Evolutionary conservation across 2,797 vertebrate genomes (phyloP).

Genomic region (Ceyx erithaca): DNA sequence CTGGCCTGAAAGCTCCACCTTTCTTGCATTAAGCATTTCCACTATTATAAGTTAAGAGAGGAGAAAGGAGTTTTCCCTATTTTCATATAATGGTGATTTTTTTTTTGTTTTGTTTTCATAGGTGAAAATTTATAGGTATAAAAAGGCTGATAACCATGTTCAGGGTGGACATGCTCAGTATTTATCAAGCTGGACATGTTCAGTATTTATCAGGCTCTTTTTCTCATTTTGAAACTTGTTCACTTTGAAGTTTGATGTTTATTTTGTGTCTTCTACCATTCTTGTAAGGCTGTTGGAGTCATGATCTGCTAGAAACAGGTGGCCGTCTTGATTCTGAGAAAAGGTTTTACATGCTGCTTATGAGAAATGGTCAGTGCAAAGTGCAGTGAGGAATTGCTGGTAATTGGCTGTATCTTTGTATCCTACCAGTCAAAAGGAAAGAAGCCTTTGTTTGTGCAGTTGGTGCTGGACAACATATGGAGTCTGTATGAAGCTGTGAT

Average conservation of each 20-base stretch:
- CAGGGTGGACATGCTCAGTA: background rate
- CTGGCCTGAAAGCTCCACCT: too few species aligned
- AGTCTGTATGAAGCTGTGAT: constrained; percentile 93
- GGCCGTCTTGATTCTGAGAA: background rate
- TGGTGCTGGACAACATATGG: constrained; percentile 97
- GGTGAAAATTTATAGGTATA: too few species aligned
- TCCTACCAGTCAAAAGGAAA: constrained; percentile 90
- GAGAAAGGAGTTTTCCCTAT: too few species aligned
- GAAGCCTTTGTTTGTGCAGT: constrained; percentile 94
- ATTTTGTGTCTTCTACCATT: background rate
- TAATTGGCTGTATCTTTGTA: constrained; percentile 30
- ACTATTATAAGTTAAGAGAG: too few species aligned
- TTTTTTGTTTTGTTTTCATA: too few species aligned
- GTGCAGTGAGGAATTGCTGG: background rate
- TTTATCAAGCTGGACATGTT: background rate
- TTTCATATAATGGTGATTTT: too few species aligned
- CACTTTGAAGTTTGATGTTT: background rate
- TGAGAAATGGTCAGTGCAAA: background rate
- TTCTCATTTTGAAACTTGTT: background rate
- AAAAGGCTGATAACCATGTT: background rate
- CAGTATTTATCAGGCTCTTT: background rate
- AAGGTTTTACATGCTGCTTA: background rate
- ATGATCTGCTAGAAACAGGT: background rate
- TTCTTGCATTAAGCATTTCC: too few species aligned
- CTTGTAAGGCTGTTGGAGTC: background rate